Percentiles rank a stretch among this genome's conserved stretches.
These are phyloP conservation scores for Phyllotreta cruciferae DNA, from an alignment of 2,888 invertebrate species.

Conservation along the genomic window DNA sequence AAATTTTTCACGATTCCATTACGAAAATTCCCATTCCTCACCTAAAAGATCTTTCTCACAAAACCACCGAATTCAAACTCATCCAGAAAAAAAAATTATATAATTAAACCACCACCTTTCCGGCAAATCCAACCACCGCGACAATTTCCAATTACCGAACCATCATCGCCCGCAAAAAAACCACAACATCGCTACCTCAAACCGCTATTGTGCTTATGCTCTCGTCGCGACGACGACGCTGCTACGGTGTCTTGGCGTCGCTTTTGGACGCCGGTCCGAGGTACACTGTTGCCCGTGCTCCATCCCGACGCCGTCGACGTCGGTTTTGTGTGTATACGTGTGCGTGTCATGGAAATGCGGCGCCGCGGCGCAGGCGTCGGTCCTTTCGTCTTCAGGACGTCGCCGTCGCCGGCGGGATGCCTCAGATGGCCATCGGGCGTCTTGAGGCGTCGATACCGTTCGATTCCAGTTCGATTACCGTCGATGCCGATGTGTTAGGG, in stretches of 20 bases:
- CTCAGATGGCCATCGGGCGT: constrained; percentile 19
- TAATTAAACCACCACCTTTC: constrained; percentile 8
- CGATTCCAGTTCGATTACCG: background rate
- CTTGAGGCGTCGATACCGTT: constrained; percentile 25
- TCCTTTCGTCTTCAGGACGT: constrained; percentile 21
- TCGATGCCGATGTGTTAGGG: no score
- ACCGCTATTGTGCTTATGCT: constrained; percentile 3
- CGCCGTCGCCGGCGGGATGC: constrained; percentile 16
- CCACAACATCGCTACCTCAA: constrained; percentile 16
- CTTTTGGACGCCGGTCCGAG: constrained; percentile 15
- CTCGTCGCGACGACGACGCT: constrained; percentile 14
- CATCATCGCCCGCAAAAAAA: no score
- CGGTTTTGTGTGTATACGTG: constrained; percentile 15
- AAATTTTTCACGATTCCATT: no score
- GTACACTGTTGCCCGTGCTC: constrained; percentile 29
- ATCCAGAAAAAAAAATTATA: background rate
- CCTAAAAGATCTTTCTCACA: background rate
- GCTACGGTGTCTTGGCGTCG: constrained; percentile 15
- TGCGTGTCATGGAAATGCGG: constrained; percentile 27
- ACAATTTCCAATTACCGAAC: no score
- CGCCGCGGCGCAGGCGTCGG: constrained; percentile 32
- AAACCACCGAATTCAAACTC: background rate
- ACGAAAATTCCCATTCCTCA: background rate
- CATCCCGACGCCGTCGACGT: constrained; percentile 10
- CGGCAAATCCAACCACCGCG: background rate